These are phyloP conservation scores for Chymomyza amoena DNA, from an alignment of 2,888 invertebrate genomes.

Conservation along the genomic window DNA sequence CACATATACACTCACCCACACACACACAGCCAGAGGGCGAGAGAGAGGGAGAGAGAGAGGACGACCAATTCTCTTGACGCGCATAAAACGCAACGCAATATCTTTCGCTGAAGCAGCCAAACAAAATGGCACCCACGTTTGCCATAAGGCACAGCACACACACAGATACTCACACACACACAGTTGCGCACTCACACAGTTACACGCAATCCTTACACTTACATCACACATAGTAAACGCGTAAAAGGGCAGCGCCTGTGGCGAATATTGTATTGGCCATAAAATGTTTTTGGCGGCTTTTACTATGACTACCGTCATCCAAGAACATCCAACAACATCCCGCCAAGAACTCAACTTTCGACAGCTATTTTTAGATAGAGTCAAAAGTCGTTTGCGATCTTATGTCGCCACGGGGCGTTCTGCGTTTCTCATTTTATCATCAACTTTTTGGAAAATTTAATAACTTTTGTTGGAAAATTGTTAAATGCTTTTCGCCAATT, in stretches of 20 bases:
- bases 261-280: constrained; percentile 54
- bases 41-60: not conserved
- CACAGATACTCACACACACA: constrained; percentile 15
- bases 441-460: constrained; percentile 38
- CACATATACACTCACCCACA: not conserved
- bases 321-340: not conserved
- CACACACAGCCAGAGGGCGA: not conserved
- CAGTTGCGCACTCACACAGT: not conserved
- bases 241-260: constrained; percentile 10
- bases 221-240: constrained; percentile 6
- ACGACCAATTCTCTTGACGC: not conserved
- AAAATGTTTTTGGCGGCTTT: constrained; percentile 48
- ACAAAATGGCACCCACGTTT: constrained; percentile 45
- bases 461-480: constrained; percentile 30
- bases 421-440: not conserved
- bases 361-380: constrained; percentile 46
- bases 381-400: constrained; percentile 30
- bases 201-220: constrained; percentile 9
- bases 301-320: not conserved
- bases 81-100: not conserved
- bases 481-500: constrained; percentile 23
- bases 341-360: constrained; percentile 1
- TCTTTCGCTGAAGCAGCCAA: constrained; percentile 13
- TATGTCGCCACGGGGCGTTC: not conserved
- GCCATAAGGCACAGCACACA: constrained; percentile 30